Evolutionary conservation across 2,797 vertebrate species (phyloP).

Genomic region (Eremophila alpestris): DNA sequence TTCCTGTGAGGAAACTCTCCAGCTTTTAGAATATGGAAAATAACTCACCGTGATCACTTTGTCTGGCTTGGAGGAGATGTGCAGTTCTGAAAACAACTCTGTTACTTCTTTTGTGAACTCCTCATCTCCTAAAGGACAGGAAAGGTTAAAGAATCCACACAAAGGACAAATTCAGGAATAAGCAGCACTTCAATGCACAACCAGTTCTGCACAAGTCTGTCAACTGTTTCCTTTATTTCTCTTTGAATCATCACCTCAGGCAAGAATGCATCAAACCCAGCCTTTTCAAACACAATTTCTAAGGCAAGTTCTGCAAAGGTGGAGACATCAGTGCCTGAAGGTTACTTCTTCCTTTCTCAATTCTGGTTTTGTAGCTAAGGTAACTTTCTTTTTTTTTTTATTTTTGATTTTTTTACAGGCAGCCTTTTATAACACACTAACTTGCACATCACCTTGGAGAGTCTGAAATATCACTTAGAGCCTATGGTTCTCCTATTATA

Average conservation of each 20-base stretch:
- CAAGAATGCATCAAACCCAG: neutral
- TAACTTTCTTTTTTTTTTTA: neutral
- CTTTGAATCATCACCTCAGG: neutral
- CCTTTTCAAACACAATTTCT: neutral
- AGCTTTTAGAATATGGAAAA: neutral
- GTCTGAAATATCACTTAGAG: slow-evolving; percentile 49
- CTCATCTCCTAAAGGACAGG: slow-evolving; percentile 78
- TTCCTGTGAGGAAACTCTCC: neutral
- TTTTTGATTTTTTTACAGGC: neutral
- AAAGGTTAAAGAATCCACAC: slow-evolving; percentile 29
- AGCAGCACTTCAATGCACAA: neutral
- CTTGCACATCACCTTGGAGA: slow-evolving; percentile 40
- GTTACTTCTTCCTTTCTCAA: neutral
- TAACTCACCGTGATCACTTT: slow-evolving; percentile 85
- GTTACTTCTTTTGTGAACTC: slow-evolving; percentile 87
- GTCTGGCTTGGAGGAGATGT: slow-evolving; percentile 78
- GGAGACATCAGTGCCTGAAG: neutral
- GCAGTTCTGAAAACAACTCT: slow-evolving; percentile 82
- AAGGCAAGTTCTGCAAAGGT: neutral
- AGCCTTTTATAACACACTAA: slow-evolving; percentile 22
- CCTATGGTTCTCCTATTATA: slow-evolving; percentile 8
- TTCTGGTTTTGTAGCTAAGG: neutral
- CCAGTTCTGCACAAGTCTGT: neutral
- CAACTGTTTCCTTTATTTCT: neutral
- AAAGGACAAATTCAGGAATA: neutral